Evolutionary conservation across 2,797 vertebrate genomes (phyloP).

Genomic region (Arvicola amphibius): DNA sequence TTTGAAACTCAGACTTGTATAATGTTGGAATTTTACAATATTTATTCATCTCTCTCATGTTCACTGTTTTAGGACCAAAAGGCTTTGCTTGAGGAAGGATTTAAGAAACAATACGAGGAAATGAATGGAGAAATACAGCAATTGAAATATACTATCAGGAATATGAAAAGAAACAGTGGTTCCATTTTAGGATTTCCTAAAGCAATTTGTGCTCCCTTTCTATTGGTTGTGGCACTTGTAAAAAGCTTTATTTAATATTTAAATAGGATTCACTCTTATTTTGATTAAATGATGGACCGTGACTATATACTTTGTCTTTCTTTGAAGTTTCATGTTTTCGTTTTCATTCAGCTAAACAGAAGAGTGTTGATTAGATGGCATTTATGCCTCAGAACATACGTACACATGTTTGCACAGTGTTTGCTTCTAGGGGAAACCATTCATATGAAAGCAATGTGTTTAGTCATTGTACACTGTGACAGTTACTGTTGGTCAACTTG

Average conservation of each 20-base stretch:
- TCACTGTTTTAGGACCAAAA: not conserved
- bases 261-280: not conserved
- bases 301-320: not conserved
- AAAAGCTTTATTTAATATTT: fast-evolving
- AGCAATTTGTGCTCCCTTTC: fast-evolving
- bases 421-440: not conserved
- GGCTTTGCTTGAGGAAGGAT: not conserved
- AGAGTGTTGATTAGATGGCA: not conserved
- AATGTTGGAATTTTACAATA: not conserved
- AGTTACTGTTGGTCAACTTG: not conserved
- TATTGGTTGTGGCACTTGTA: fast-evolving
- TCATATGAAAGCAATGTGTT: not conserved
- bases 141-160: not conserved
- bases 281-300: not conserved
- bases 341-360: not conserved
- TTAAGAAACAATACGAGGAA: not conserved
- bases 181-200: fast-evolving
- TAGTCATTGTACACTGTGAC: not conserved
- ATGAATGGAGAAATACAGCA: not conserved
- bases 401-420: not conserved
- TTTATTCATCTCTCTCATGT: not conserved
- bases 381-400: not conserved
- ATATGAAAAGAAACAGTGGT: too few species aligned
- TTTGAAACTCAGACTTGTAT: not conserved
- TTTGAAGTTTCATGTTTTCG: not conserved